Percentiles rank a stretch among this genome's conserved stretches.
Conservation (phyloP, 2,888 invertebrate species). For the Tenthredo livida region DNA sequence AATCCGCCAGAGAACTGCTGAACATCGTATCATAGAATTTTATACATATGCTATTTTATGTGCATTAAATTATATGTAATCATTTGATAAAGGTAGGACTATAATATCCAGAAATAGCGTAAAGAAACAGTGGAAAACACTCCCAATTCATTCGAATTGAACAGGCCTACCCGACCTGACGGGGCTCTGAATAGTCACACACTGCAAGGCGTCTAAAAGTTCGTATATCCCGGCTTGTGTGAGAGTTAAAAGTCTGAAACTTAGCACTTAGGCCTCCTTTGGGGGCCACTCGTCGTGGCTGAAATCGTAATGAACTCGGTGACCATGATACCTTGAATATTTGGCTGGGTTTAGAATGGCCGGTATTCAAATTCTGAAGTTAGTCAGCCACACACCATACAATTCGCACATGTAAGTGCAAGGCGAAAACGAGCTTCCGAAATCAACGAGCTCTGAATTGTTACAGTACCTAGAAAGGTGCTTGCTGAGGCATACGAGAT, state of each 20-base stretch:
- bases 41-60: neutral
- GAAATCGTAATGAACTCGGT: neutral
- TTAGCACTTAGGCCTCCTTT: neutral
- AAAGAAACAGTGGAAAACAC: neutral
- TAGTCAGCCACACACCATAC: neutral
- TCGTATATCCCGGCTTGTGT: neutral
- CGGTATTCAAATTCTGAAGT: neutral
- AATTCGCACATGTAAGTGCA: neutral
- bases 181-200: neutral
- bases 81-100: neutral
- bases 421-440: neutral
- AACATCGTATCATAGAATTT: neutral
- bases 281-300: neutral
- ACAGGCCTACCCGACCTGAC: neutral
- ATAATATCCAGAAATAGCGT: neutral
- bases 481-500: constrained; percentile 54
- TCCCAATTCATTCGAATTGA: neutral
- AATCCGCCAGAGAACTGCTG: neutral
- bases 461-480: constrained; percentile 48
- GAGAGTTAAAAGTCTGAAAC: neutral
- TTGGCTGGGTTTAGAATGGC: neutral
- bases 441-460: neutral
- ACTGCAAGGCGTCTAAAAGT: neutral
- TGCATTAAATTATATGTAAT: neutral
- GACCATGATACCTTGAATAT: neutral